Evolutionary conservation across 2,113 vertebrate species (phyloP).

Genomic region (Promerops cafer): DNA sequence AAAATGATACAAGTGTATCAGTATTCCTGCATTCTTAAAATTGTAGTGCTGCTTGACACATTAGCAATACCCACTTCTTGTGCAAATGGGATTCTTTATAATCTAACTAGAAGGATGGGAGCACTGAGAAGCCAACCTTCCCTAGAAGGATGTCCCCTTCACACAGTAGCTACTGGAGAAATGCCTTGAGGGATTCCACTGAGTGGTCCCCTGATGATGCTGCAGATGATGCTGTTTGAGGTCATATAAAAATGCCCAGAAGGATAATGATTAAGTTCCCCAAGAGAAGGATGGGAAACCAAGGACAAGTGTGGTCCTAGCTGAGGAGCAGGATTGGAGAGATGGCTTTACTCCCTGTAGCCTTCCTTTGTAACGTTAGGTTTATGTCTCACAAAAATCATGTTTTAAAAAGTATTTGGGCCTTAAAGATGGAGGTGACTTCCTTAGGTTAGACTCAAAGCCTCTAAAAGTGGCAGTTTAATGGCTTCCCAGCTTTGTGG

Average conservation of each 20-base stretch:
- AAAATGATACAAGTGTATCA: background rate
- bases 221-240: background rate
- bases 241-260: background rate
- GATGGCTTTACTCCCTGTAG: background rate
- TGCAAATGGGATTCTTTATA: background rate
- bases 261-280: background rate
- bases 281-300: background rate
- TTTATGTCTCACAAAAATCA: background rate
- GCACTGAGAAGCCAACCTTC: background rate
- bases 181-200: background rate
- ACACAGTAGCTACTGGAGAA: background rate
- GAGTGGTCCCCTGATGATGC: background rate
- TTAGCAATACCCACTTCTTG: background rate
- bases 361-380: background rate
- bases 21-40: background rate
- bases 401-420: background rate
- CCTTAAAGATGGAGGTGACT: background rate
- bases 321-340: background rate
- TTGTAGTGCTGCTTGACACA: background rate
- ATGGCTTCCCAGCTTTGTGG: background rate
- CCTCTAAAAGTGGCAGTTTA: background rate
- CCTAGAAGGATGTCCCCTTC: background rate
- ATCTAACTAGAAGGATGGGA: background rate
- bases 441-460: background rate
- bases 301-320: background rate